Percentiles rank a stretch among this genome's conserved stretches.
Conservation (phyloP, 2,797 vertebrate species). For the Chelon labrosus region DNA sequence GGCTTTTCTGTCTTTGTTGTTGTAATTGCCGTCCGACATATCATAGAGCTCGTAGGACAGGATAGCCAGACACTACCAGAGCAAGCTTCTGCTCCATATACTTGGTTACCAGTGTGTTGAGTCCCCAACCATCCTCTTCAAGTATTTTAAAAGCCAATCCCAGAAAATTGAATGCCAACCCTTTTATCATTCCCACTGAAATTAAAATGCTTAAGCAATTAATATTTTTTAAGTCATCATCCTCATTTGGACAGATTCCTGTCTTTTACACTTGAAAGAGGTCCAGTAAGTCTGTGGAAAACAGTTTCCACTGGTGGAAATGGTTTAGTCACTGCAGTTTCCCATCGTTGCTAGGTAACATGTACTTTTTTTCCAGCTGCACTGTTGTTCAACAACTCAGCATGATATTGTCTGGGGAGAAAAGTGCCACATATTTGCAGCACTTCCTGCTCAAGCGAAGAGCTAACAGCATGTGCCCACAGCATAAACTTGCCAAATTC, state of each 20-base stretch:
- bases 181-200: slow-evolving; percentile 9
- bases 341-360: slow-evolving; percentile 70
- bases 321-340: slow-evolving; percentile 28
- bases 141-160: slow-evolving; percentile 1
- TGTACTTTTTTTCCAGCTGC: slow-evolving; percentile 50
- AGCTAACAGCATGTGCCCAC: slow-evolving; percentile 7
- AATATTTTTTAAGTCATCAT: slow-evolving; percentile 5
- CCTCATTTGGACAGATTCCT: slow-evolving; percentile 15
- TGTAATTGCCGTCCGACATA: too few relatives aligned
- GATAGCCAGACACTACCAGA: too few relatives aligned
- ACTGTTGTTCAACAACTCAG: slow-evolving; percentile 47
- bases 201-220: slow-evolving; percentile 4
- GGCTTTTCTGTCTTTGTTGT: too few relatives aligned
- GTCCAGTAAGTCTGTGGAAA: slow-evolving; percentile 8
- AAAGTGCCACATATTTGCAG: slow-evolving; percentile 41
- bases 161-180: not conserved
- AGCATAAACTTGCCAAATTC: slow-evolving; percentile 38
- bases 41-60: too few relatives aligned
- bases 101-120: too few relatives aligned
- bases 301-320: slow-evolving; percentile 25
- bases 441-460: slow-evolving; percentile 41
- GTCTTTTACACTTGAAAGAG: slow-evolving; percentile 11
- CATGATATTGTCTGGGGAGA: slow-evolving; percentile 31
- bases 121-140: too few relatives aligned
- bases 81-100: too few relatives aligned